Percentiles rank a stretch among this genome's conserved stretches.
Conservation (phyloP, 2,888 invertebrate genomes). For the Apotomis turbidana region DNA sequence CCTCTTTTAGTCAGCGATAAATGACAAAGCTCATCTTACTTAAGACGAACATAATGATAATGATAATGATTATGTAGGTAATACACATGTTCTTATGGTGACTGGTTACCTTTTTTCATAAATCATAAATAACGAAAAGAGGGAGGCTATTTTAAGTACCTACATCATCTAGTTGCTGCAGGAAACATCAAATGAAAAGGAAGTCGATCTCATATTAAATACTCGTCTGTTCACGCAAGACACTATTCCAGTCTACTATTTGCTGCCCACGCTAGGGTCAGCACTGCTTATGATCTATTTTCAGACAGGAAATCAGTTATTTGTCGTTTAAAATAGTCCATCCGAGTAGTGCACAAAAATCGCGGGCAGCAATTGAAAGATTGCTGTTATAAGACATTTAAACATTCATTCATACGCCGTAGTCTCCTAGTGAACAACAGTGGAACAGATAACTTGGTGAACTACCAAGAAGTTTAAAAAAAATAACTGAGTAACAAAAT, state of each 20-base stretch:
- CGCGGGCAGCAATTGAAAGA: constrained; percentile 70
- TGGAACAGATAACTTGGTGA: background rate
- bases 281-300: constrained; percentile 49
- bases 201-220: background rate
- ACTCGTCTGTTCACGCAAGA: background rate
- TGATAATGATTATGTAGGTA: no score
- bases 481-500: no score
- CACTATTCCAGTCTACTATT: background rate
- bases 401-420: constrained; percentile 43
- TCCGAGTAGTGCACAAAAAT: constrained; percentile 60
- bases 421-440: constrained; percentile 23
- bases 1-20: no score
- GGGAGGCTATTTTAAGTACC: background rate
- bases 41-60: no score
- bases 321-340: constrained; percentile 63
- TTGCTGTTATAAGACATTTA: constrained; percentile 51
- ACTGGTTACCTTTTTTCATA: background rate
- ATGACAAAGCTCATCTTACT: no score
- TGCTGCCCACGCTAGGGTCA: constrained; percentile 15
- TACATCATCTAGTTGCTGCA: no score
- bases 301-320: constrained; percentile 64
- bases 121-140: background rate
- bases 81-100: background rate
- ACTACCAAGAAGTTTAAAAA: background rate
- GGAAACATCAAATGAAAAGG: background rate